Evolutionary conservation across 1,140 invertebrate genomes (phyloP), one percentile per base, ranked within the genome.

Genomic region (Choristoneura fumiferana): DNA sequence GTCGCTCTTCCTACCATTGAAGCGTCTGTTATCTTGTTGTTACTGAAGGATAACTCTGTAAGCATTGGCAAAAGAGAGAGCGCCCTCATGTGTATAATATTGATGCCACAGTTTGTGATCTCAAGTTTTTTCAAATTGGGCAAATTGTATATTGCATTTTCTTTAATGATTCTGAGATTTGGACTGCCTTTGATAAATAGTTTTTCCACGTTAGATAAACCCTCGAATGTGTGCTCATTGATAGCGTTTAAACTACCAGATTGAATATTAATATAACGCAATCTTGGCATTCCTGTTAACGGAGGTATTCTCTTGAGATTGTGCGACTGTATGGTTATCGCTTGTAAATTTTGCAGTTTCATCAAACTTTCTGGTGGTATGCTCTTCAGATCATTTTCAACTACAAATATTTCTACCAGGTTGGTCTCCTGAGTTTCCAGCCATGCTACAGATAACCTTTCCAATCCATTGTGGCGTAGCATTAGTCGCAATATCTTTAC

Each of bases 391-490:
- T 94, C 94, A 8, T 95, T 94, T 84, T 97, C 96, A 0, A 96
- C 95, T 9, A 97, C 91, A 63, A 94, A 96, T 6, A 97, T 90
- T 86, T 97, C 95, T 64, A 96, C 91, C 14, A 97, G 78, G 17
- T 92, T 93, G 22, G 92, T 92, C 78, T 96, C 95, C 14, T 96
- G 89, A 53, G 94, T 93, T 37, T 94, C 92, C 22, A 97, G 86
- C 93, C 95, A 96, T 49, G 95, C 94, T 22, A 93, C 92, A 0
- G 95, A 95, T 4, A 97, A 92, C 40, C 95, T 90, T 75, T 97
- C 95, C 4, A 97, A 83, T 14, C 94, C 93, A 84, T 97, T 97
- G 71, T 96, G 93, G 1, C 95, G 90, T 49, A 97, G 72, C 94
- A 96, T 96, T 10, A 96, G 74, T 34, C 95, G 90, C n/a, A 95